Conservation (phyloP, 2,888 invertebrate species). For the Drosophila anomalata region DNA sequence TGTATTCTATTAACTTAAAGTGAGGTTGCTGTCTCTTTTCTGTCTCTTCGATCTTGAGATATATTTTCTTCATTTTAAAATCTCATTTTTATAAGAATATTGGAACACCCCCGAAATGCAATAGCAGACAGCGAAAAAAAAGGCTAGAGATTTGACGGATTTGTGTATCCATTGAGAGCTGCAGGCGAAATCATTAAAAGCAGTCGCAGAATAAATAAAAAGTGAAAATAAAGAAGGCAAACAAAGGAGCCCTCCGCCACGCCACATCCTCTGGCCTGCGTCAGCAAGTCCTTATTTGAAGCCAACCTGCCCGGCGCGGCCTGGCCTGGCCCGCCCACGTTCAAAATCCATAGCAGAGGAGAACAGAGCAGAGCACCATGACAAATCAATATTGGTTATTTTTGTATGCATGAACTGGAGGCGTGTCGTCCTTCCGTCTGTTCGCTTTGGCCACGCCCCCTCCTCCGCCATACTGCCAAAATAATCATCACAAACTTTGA, state of each 20-base stretch:
- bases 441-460: constrained; percentile 2
- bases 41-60: no score
- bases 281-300: background rate
- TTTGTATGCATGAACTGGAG: constrained; percentile 74
- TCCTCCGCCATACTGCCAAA: constrained; percentile 52
- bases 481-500: constrained; percentile 77
- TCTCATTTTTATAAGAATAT: no score
- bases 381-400: constrained; percentile 78
- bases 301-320: background rate
- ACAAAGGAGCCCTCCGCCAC: constrained; percentile 19
- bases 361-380: constrained; percentile 20
- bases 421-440: constrained; percentile 49
- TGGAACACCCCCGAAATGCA: constrained; percentile 8
- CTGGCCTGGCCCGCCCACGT: constrained; percentile 3
- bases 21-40: no score
- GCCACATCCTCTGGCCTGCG: constrained; percentile 2
- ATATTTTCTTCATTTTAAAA: no score
- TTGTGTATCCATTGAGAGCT: constrained; percentile 29
- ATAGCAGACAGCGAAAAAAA: constrained; percentile 1
- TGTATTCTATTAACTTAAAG: no score
- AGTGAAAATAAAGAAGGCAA: constrained; percentile 21
- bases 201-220: constrained; percentile 26
- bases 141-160: constrained; percentile 7
- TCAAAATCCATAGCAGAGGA: constrained; percentile 8
- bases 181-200: constrained; percentile 49